Evolutionary conservation across 37 sponge, comb jelly and placozoan species (phyloP), one percentile per base, ranked within the genome.

Genomic region (Ephydatia muelleri): DNA sequence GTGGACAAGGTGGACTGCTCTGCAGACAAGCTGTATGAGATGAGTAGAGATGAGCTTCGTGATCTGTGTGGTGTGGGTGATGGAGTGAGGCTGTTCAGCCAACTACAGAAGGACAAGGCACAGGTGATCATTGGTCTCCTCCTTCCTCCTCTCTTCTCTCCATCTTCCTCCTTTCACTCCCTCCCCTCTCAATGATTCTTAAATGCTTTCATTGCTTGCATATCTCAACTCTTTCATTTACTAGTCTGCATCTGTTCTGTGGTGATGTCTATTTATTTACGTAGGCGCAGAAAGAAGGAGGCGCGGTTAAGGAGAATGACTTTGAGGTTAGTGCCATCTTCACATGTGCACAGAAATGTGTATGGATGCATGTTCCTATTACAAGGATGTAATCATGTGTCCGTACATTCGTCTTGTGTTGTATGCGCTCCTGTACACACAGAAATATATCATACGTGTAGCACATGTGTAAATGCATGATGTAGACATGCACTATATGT

Each of bases 51-150:
- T 33, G 84, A 91, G 36, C 69, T 94, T 39, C 81, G 80, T 39
- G 82, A 88, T 35, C 71, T 91, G 71, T 75, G 81, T 73, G 95
- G 95, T 5, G n/a, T 71, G 37, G 75, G 84, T 31, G 85, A 84
- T 66, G 88, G 92, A 33, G 75, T 81, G 38, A 88, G 95, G 29
- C 83, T 94, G 37, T 94, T 70, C 82, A 87, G 89, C 43, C 91
- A 91, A 65, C 80, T 94, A 21, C 92, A 94, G 80, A 85, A 75
- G 32, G 91, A 90, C 75, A 88, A 79, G 78, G 37, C 81, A 6
- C 76, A 86, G 77, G 87, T 86, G 28, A 67, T 36, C 3, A 48
- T 64, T 33, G 68, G 70, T 33, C 34, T 49, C 30, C 12, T 8
- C 21, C 14, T 30, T 13, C 49, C 40, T 39, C 23, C 57, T 13